A percentile compares a stretch with the other conserved stretches of the same genome.
These are phyloP conservation scores for Heliconius ismenius DNA, from an alignment of 2,888 invertebrate species.

Conservation along the genomic window DNA sequence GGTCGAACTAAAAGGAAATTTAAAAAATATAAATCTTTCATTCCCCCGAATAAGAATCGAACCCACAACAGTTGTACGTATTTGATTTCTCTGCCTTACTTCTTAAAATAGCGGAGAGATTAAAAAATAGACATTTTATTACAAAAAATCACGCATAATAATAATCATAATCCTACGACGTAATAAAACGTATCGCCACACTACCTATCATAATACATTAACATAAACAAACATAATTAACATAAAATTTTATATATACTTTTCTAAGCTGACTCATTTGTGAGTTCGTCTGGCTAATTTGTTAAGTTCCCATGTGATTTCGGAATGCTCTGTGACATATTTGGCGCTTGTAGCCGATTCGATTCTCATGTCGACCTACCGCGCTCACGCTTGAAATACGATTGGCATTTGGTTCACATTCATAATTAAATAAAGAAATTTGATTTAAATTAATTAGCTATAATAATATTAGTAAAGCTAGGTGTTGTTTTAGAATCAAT, in stretches of 20 bases:
- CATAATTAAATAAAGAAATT: neutral
- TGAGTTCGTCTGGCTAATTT: conserved; percentile 59
- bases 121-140: no score
- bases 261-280: conserved; percentile 29
- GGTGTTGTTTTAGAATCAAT: neutral
- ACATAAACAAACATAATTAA: conserved; percentile 22
- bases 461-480: neutral
- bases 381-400: conserved; percentile 54
- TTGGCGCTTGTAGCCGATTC: conserved; percentile 53
- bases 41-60: neutral
- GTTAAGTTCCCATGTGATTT: conserved; percentile 68
- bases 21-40: no score
- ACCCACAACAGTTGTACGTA: neutral
- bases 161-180: neutral
- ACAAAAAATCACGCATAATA: no score
- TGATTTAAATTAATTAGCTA: neutral
- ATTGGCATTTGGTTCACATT: conserved; percentile 47
- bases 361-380: conserved; percentile 62
- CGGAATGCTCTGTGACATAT: conserved; percentile 58
- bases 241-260: conserved; percentile 17
- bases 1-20: no score
- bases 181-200: neutral
- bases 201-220: conserved; percentile 1
- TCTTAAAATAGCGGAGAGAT: no score
- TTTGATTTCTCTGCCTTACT: no score